Conservation (phyloP, 92 coral and sea anemone species). For the Porites divaricata region DNA sequence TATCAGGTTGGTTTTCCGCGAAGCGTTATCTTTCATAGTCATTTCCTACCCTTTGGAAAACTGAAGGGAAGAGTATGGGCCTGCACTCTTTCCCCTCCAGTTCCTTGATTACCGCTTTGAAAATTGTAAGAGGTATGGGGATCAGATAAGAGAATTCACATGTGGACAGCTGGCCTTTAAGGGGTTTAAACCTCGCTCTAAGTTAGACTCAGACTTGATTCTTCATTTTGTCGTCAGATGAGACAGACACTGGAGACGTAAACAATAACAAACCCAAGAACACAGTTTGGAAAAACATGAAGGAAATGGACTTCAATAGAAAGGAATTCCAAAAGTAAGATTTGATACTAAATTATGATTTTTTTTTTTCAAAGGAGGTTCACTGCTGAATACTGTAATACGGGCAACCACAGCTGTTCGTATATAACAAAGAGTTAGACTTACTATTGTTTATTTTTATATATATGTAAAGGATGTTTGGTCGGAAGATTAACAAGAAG, state of each 20-base stretch:
- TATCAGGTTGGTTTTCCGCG: conserved; percentile 36
- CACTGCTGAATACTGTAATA: too few species aligned
- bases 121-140: too few species aligned
- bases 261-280: conserved; percentile 51
- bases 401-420: too few species aligned
- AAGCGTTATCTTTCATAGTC: not conserved
- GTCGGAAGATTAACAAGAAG: conserved; percentile 78
- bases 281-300: conserved; percentile 71
- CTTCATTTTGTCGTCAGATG: conserved; percentile 39
- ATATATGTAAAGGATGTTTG: conserved; percentile 75
- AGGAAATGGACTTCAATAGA: conserved; percentile 76
- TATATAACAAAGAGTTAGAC: too few species aligned
- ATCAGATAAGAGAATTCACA: not conserved
- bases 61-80: too few species aligned
- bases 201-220: not conserved
- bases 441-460: not conserved
- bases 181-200: too few species aligned
- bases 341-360: not conserved
- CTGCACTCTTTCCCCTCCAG: too few species aligned
- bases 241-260: conserved; percentile 42
- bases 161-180: too few species aligned
- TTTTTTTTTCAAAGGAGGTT: not conserved
- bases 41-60: too few species aligned
- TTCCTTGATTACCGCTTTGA: too few species aligned
- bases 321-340: conserved; percentile 86